Percentiles rank a stretch among this genome's conserved stretches.
phyloP scores from a whole-genome alignment of 92 coral and sea anemone species.

The Scolanthus callimorphus region DNA sequence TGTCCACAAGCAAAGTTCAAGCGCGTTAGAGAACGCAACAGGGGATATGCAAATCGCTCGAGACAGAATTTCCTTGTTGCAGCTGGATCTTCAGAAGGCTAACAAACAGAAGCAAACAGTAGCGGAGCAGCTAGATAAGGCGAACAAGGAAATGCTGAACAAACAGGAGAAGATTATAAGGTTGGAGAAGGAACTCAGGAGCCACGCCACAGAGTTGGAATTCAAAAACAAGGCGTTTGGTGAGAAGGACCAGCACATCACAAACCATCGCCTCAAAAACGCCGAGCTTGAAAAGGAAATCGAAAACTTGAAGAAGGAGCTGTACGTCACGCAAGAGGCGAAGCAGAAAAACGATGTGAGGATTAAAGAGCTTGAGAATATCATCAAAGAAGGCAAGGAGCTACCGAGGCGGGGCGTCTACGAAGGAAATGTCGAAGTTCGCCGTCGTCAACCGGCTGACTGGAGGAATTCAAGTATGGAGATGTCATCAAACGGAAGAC shows the following conservation, averaged over 20 bases:
- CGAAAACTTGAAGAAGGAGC: slow-evolving; percentile 79
- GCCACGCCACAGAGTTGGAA: slow-evolving; percentile 57
- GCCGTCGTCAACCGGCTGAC: slow-evolving; percentile 27
- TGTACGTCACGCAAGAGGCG: slow-evolving; percentile 64
- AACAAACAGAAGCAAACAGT: slow-evolving; percentile 53
- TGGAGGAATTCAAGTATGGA: background rate
- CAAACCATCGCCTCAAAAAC: slow-evolving; percentile 57
- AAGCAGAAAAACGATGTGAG: slow-evolving; percentile 54
- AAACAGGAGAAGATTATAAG: slow-evolving; percentile 82
- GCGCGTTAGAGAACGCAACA: slow-evolving; percentile 65
- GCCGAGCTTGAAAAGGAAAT: slow-evolving; percentile 77
- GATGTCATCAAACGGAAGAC: background rate
- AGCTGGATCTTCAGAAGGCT: slow-evolving; percentile 67
- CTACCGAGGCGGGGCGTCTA: slow-evolving; percentile 35
- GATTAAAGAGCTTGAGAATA: slow-evolving; percentile 56
- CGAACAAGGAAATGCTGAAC: slow-evolving; percentile 72
- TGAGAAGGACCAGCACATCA: slow-evolving; percentile 78
- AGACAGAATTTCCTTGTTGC: slow-evolving; percentile 56
- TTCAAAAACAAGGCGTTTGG: slow-evolving; percentile 67
- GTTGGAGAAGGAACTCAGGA: slow-evolving; percentile 79
- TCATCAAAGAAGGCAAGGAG: slow-evolving; percentile 23
- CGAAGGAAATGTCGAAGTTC: slow-evolving; percentile 62
- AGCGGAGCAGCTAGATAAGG: slow-evolving; percentile 80
- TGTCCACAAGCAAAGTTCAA: slow-evolving; percentile 73
- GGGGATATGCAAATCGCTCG: slow-evolving; percentile 55